Percentiles rank a stretch among this genome's conserved stretches.
Conservation (phyloP, 2,113 vertebrate species). For the Ginglymostoma cirratum region DNA sequence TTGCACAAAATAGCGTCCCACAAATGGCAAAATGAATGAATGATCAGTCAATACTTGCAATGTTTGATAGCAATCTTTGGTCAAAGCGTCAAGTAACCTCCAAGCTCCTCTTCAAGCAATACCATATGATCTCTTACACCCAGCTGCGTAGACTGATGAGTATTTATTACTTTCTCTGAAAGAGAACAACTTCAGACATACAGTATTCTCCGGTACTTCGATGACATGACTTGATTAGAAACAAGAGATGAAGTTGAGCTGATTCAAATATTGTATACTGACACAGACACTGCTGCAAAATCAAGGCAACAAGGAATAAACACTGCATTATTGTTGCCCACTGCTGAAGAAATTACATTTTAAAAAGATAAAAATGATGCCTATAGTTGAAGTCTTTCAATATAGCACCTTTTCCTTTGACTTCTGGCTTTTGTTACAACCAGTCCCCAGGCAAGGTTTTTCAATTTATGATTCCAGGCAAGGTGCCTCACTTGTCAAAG, state of each 20-base stretch:
- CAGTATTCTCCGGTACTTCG: neutral
- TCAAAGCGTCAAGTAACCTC: neutral
- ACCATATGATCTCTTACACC: neutral
- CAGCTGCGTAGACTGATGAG: neutral
- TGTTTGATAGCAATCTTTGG: neutral
- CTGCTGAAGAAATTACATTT: neutral
- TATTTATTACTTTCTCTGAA: neutral
- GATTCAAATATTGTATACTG: neutral
- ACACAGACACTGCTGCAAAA: neutral
- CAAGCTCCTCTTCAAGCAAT: neutral
- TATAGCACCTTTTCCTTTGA: neutral
- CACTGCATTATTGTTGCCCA: neutral
- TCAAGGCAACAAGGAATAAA: neutral
- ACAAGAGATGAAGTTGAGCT: neutral
- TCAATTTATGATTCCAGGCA: too few relatives aligned
- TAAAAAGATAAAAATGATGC: neutral
- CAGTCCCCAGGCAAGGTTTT: too few relatives aligned
- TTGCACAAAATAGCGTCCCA: neutral
- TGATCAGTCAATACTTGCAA: neutral
- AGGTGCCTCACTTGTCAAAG: too few relatives aligned
- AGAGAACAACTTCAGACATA: neutral
- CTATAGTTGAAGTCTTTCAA: neutral
- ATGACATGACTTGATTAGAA: neutral
- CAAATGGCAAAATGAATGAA: conserved; percentile 9
- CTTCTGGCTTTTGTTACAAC: too few relatives aligned